These are phyloP conservation scores for Megalurothrips usitatus DNA, from an alignment of 2,888 invertebrate genomes.

Conservation along the genomic window DNA sequence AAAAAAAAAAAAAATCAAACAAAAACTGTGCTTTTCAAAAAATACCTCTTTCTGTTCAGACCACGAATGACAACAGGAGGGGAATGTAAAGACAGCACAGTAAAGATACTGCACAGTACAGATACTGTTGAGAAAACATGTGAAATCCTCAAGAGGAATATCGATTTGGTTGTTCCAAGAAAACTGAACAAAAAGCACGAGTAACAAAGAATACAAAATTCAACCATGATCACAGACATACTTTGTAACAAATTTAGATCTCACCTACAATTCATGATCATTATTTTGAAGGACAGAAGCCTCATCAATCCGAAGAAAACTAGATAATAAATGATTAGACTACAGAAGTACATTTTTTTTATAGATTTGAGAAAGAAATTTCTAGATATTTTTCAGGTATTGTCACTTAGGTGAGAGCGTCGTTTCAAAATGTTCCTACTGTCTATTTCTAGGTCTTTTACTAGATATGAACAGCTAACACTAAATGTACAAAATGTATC, in stretches of 20 bases:
- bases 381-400: neutral
- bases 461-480: neutral
- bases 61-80: neutral
- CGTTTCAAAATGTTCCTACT: neutral
- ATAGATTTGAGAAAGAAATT: neutral
- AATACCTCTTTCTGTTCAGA: too few relatives aligned
- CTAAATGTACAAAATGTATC: slow-evolving; percentile 20
- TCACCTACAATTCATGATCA: neutral
- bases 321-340: neutral
- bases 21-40: neutral
- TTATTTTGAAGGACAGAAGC: neutral
- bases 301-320: neutral
- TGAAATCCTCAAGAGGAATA: too few relatives aligned
- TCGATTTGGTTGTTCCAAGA: neutral
- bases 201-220: neutral
- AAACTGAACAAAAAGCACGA: neutral
- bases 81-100: too few relatives aligned
- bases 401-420: neutral
- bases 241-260: slow-evolving; percentile 14
- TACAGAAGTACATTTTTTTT: too few relatives aligned
- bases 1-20: neutral
- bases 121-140: neutral
- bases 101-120: neutral
- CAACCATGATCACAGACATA: slow-evolving; percentile 14
- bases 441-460: neutral